These are phyloP conservation scores for Meloidogyne hapla DNA, from an alignment of 1,140 invertebrate genomes.

Conservation along the genomic window DNA sequence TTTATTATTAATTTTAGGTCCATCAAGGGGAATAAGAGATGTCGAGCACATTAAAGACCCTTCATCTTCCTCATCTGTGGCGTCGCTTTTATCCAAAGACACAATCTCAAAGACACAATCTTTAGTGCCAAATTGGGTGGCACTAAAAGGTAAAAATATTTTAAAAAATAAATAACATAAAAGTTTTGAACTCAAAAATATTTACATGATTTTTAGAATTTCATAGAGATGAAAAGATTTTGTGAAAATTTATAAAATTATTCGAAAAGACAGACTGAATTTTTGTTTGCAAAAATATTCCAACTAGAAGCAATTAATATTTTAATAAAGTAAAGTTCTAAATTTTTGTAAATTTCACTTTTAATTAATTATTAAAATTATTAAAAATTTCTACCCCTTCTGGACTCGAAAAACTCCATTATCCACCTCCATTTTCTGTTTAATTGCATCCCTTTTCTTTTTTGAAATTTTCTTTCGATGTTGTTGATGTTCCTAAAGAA, in stretches of 20 bases:
- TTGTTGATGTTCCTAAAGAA: not conserved
- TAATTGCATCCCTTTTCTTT: constrained; percentile 25
- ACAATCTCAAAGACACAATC: constrained; percentile 30
- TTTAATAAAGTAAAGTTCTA: no score
- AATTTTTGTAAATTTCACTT: no score
- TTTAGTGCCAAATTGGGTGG: constrained; percentile 32
- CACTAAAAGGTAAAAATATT: constrained; percentile 30
- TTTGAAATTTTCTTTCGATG: constrained; percentile 24
- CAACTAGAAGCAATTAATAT: no score
- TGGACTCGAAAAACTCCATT: constrained; percentile 29
- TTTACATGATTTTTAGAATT: no score
- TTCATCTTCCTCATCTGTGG: not conserved
- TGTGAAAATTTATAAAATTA: no score
- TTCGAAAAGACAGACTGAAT: no score
- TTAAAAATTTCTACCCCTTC: constrained; percentile 22
- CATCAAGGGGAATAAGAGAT: not conserved
- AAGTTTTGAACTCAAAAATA: not conserved
- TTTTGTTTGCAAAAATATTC: no score
- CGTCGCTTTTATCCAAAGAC: not conserved
- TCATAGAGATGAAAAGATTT: no score
- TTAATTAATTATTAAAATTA: not conserved
- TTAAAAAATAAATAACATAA: no score
- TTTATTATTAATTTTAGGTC: not conserved
- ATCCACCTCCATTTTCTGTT: constrained; percentile 28
- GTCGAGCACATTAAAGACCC: not conserved